phyloP scores from a whole-genome alignment of 1,140 invertebrate species.

The Mactra quadrangularis region DNA sequence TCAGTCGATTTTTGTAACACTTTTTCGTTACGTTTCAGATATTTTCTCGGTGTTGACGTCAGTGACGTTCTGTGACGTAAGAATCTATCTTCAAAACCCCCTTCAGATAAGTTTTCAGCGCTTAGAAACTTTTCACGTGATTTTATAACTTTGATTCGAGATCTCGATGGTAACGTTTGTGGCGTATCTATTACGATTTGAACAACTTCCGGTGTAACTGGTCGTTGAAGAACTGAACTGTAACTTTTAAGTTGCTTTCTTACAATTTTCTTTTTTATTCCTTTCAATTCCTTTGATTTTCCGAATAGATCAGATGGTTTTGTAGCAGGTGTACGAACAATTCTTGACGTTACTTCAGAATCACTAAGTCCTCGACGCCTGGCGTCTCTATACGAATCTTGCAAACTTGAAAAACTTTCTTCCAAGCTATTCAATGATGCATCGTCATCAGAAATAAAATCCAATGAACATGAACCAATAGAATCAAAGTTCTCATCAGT shows the following conservation, averaged over 20 bases:
- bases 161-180: slow-evolving; percentile 53
- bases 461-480: slow-evolving; percentile 43
- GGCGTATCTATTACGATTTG: slow-evolving; percentile 45
- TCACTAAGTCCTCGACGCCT: slow-evolving; percentile 35
- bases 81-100: slow-evolving; percentile 65
- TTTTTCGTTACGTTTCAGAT: slow-evolving; percentile 59
- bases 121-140: slow-evolving; percentile 75
- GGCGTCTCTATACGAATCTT: slow-evolving; percentile 23
- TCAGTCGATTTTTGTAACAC: slow-evolving; percentile 63
- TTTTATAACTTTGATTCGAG: slow-evolving; percentile 71
- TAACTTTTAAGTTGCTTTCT: slow-evolving; percentile 57
- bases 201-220: slow-evolving; percentile 53
- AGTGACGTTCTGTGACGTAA: slow-evolving; percentile 68
- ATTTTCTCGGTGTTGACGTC: slow-evolving; percentile 52
- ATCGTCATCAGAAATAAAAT: slow-evolving; percentile 20
- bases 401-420: slow-evolving; percentile 46
- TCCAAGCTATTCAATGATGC: slow-evolving; percentile 50
- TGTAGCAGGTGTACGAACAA: slow-evolving; percentile 58
- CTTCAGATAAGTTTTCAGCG: slow-evolving; percentile 69
- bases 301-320: slow-evolving; percentile 61
- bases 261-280: slow-evolving; percentile 58
- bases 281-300: slow-evolving; percentile 38
- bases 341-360: slow-evolving; percentile 42
- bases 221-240: slow-evolving; percentile 65
- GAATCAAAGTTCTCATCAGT: slow-evolving; percentile 37